Conservation (phyloP, 2,113 vertebrate species). For the Pionites leucogaster region DNA sequence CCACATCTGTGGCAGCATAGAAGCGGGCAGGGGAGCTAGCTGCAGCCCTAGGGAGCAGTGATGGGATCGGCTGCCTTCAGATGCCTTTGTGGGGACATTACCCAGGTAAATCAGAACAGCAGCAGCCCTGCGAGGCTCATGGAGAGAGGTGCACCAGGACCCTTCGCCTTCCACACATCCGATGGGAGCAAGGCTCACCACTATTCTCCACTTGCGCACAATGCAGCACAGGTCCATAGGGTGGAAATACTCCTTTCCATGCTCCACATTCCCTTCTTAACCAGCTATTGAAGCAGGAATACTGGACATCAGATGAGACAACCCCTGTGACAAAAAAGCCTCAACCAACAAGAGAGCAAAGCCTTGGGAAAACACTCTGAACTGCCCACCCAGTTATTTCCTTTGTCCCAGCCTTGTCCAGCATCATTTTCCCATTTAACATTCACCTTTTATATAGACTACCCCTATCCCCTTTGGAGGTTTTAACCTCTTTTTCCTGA, state of each 20-base stretch:
- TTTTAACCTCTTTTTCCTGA: background rate
- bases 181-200: background rate
- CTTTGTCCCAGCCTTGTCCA: background rate
- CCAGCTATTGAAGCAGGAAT: background rate
- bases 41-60: fast-evolving
- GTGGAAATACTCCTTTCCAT: background rate
- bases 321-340: background rate
- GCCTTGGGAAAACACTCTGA: background rate
- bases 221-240: fast-evolving
- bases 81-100: background rate
- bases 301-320: background rate
- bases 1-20: fast-evolving
- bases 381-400: background rate
- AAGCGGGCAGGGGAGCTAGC: background rate
- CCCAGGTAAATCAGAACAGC: fast-evolving
- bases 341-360: background rate
- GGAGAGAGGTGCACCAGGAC: background rate
- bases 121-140: background rate
- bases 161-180: background rate
- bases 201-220: fast-evolving
- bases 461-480: background rate
- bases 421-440: background rate
- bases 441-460: background rate
- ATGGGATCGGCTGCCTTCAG: fast-evolving
- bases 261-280: background rate